A percentile compares a stretch with the other conserved stretches of the same genome.
Conservation (phyloP, 2,888 invertebrate species). For the Pherbina coryleti region DNA sequence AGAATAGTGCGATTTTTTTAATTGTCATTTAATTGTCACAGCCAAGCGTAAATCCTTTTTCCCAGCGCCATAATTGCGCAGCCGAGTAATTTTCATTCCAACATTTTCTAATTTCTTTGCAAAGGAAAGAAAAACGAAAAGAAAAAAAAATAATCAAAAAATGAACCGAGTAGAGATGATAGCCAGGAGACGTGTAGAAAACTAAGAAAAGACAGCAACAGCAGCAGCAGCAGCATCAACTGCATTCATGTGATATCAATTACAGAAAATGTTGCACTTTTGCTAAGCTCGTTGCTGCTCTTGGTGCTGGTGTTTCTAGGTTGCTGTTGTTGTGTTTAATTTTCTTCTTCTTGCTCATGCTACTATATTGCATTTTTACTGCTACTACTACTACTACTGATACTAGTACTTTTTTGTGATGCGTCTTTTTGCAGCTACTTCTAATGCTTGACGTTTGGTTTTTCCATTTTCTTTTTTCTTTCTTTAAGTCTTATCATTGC, state of each 20-base stretch:
- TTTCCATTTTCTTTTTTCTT: background rate
- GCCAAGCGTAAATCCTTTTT: conserved; percentile 29
- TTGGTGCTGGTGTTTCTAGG: background rate
- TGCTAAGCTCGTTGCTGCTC: background rate
- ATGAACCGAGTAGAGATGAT: background rate
- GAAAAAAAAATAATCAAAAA: background rate
- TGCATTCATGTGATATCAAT: conserved; percentile 34
- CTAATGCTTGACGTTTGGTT: background rate
- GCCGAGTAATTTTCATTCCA: conserved; percentile 30
- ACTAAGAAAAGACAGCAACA: background rate
- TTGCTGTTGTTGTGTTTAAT: background rate
- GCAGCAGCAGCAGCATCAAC: background rate
- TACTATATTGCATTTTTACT: background rate
- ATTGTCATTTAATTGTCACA: conserved; percentile 33
- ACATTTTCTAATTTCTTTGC: conserved; percentile 28
- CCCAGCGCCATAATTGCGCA: conserved; percentile 19
- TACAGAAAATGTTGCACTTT: conserved; percentile 28
- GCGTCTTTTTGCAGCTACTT: background rate
- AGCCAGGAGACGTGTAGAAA: background rate
- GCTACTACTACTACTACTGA: background rate
- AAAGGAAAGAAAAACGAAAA: background rate
- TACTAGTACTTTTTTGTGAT: background rate
- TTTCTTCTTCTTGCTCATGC: background rate
- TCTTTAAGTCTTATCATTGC: background rate
- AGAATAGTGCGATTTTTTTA: conserved; percentile 8